phyloP scores from a whole-genome alignment of 2,113 vertebrate species.

The Embiotoca jacksoni region DNA sequence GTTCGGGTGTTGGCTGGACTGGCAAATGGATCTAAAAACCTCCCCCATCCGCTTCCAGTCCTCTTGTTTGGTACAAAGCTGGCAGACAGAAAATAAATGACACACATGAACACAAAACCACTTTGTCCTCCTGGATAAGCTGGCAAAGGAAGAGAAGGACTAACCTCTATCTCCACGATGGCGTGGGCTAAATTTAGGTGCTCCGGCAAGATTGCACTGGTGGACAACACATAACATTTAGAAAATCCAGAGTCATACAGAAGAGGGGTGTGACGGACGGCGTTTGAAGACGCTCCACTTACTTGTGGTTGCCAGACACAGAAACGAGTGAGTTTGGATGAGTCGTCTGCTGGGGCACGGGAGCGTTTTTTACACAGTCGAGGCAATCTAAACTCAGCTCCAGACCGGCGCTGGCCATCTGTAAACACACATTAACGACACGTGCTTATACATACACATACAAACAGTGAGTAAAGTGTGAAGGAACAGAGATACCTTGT shows the following conservation, averaged over 20 bases:
- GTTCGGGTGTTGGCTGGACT: conserved; percentile 76
- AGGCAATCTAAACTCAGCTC: conserved; percentile 85
- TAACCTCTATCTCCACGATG: conserved; percentile 79
- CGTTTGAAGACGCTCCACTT: conserved; percentile 31
- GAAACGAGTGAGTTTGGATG: conserved; percentile 77
- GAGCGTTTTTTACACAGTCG: conserved; percentile 83
- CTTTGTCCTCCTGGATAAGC: background rate
- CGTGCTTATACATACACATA: background rate
- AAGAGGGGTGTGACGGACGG: background rate
- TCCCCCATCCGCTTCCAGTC: conserved; percentile 89
- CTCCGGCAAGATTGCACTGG: conserved; percentile 40
- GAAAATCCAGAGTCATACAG: background rate
- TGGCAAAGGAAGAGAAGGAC: background rate
- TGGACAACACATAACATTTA: background rate
- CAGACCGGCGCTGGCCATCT: conserved; percentile 88
- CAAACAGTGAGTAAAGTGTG: background rate
- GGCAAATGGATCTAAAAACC: conserved; percentile 85
- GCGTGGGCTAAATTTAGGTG: conserved; percentile 60
- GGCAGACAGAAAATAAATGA: conserved; percentile 30
- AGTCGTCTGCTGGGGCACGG: conserved; percentile 82
- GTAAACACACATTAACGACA: conserved; percentile 18
- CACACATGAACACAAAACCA: background rate
- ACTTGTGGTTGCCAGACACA: conserved; percentile 85
- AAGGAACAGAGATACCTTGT: conserved; percentile 84
- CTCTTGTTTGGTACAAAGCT: conserved; percentile 89